Conservation (phyloP, 1,140 invertebrate genomes). For the Drosophila ohnishii region DNA sequence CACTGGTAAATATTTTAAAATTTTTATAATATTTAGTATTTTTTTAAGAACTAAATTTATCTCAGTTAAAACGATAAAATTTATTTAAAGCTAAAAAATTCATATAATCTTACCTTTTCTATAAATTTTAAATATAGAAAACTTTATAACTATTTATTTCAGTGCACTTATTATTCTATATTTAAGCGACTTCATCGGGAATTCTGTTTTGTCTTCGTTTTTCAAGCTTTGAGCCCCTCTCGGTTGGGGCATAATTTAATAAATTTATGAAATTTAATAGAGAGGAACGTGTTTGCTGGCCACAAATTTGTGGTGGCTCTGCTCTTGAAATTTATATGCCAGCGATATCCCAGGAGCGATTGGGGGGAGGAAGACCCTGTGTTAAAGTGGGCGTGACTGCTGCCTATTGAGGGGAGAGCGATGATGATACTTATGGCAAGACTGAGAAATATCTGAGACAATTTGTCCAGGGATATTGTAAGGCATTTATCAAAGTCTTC, state of each 20-base stretch:
- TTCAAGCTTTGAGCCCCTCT: conserved; percentile 22
- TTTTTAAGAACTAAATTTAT: background rate
- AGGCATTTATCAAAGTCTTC: conserved; percentile 20
- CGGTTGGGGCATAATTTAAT: conserved; percentile 70
- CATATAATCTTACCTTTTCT: background rate
- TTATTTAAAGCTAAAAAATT: too few species aligned
- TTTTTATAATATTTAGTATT: background rate
- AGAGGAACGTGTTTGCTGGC: conserved; percentile 73
- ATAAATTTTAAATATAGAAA: too few species aligned
- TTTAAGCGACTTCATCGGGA: conserved; percentile 23
- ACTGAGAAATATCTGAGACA: conserved; percentile 31
- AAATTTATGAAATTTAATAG: conserved; percentile 81
- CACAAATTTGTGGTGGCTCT: conserved; percentile 74
- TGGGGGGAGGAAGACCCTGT: conserved; percentile 5
- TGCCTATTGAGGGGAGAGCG: conserved; percentile 20
- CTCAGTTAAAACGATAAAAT: background rate
- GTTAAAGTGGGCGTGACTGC: conserved; percentile 47
- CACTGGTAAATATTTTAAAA: background rate
- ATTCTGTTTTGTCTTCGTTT: conserved; percentile 51
- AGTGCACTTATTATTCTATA: conserved; percentile 24
- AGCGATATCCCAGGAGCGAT: conserved; percentile 24
- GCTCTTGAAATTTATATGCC: conserved; percentile 71
- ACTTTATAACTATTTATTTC: background rate
- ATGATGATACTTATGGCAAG: conserved; percentile 37
- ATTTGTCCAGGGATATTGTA: conserved; percentile 39